A percentile compares a stretch with the other conserved stretches of the same genome.
Evolutionary conservation across 2,888 invertebrate genomes (phyloP).

Genomic region (Amblyjoppa fuscipennis): DNA sequence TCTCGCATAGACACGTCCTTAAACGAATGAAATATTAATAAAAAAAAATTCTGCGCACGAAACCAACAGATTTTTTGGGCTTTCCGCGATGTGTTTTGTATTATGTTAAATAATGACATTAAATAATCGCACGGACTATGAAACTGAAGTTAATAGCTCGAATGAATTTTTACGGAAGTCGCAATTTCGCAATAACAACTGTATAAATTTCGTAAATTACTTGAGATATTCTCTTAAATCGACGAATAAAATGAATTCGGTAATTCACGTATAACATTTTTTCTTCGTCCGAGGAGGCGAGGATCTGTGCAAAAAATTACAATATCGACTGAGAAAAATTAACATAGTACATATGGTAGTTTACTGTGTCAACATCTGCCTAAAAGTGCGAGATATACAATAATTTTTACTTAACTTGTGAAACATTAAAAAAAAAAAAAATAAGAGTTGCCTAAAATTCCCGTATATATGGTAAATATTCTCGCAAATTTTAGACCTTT

Average conservation of each 20-base stretch:
- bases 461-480: neutral
- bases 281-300: neutral
- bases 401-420: neutral
- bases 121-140: neutral
- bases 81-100: neutral
- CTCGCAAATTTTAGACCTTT: neutral
- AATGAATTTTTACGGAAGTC: neutral
- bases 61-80: neutral
- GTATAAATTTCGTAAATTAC: neutral
- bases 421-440: neutral
- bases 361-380: neutral
- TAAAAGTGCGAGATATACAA: neutral
- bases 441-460: neutral
- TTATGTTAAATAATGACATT: neutral
- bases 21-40: neutral
- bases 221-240: neutral
- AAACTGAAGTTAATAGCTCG: neutral
- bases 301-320: neutral
- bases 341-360: neutral
- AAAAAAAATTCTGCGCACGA: neutral
- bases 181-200: neutral
- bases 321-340: neutral
- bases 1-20: neutral
- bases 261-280: neutral
- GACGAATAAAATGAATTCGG: neutral